Percentiles rank a stretch among this genome's conserved stretches.
Evolutionary conservation across 2,113 vertebrate species (phyloP).

Genomic region (Hypomesus transpacificus): DNA sequence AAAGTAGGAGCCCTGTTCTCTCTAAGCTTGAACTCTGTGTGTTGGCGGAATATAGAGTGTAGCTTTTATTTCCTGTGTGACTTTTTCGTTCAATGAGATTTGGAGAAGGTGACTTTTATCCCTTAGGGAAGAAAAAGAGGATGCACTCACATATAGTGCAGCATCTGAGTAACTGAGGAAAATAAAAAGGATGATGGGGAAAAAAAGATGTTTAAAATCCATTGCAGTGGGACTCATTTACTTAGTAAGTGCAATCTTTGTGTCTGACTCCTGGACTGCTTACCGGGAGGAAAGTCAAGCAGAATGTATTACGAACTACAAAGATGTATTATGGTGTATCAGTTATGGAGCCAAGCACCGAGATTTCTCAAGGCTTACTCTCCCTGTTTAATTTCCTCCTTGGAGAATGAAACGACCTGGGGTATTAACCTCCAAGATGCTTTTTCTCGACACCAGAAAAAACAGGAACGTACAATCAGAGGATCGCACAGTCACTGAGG

Average conservation of each 20-base stretch:
- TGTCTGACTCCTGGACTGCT: slow-evolving; percentile 66
- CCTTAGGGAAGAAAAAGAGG: slow-evolving; percentile 56
- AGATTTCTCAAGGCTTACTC: slow-evolving; percentile 61
- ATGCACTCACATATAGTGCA: slow-evolving; percentile 56
- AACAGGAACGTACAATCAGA: slow-evolving; percentile 46
- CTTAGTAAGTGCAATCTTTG: slow-evolving; percentile 67
- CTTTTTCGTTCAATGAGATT: slow-evolving; percentile 74
- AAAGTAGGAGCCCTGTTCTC: slow-evolving; percentile 59
- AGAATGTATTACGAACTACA: slow-evolving; percentile 66
- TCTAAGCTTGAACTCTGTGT: slow-evolving; percentile 65
- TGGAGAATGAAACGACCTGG: slow-evolving; percentile 62
- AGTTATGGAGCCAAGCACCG: slow-evolving; percentile 60
- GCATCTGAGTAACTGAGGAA: slow-evolving; percentile 50
- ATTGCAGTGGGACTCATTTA: slow-evolving; percentile 60
- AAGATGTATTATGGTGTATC: slow-evolving; percentile 66
- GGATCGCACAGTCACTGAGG: slow-evolving; percentile 37
- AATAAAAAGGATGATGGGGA: slow-evolving; percentile 13
- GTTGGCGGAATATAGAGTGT: slow-evolving; percentile 64
- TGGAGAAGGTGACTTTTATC: slow-evolving; percentile 75
- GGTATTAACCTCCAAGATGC: slow-evolving; percentile 63
- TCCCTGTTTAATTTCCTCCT: slow-evolving; percentile 62
- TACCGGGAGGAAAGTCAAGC: slow-evolving; percentile 58
- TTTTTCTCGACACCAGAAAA: slow-evolving; percentile 43
- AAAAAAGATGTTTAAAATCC: slow-evolving; percentile 46
- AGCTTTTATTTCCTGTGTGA: slow-evolving; percentile 71